phyloP scores from a whole-genome alignment of 2,888 invertebrate species.

The Machimus atricapillus region DNA sequence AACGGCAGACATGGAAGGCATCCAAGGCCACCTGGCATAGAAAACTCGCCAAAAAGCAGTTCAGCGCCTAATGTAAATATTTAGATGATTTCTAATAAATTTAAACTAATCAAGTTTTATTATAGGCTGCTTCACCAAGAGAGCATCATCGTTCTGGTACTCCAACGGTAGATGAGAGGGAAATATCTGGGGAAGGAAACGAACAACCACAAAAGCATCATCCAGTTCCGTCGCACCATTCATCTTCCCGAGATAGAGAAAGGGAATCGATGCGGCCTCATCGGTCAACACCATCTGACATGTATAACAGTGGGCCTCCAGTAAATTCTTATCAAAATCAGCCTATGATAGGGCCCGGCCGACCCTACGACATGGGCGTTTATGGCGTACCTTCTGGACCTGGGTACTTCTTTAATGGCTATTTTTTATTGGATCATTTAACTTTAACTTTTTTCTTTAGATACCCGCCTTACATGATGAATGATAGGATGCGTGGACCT shows the following conservation, averaged over 20 bases:
- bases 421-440: background rate
- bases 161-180: conserved; percentile 72
- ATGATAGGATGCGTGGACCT: conserved; percentile 40
- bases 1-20: conserved; percentile 50
- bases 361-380: conserved; percentile 44
- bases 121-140: conserved; percentile 46
- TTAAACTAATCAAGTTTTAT: background rate
- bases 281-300: conserved; percentile 41
- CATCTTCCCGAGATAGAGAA: background rate
- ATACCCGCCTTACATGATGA: conserved; percentile 45
- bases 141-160: conserved; percentile 73
- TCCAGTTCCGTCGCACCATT: conserved; percentile 44
- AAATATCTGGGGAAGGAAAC: background rate
- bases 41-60: conserved; percentile 54
- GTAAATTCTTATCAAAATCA: conserved; percentile 41
- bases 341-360: conserved; percentile 39
- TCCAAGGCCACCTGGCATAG: conserved; percentile 64
- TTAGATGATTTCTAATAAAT: background rate
- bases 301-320: conserved; percentile 38
- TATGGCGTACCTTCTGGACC: conserved; percentile 39
- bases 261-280: conserved; percentile 32
- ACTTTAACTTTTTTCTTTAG: conserved; percentile 5
- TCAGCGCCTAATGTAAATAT: conserved; percentile 19
- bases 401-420: background rate
- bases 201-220: conserved; percentile 47